A percentile compares a stretch with the other conserved stretches of the same genome.
Conservation (phyloP, 2,797 vertebrate species). For the Poliocrania exsul region DNA sequence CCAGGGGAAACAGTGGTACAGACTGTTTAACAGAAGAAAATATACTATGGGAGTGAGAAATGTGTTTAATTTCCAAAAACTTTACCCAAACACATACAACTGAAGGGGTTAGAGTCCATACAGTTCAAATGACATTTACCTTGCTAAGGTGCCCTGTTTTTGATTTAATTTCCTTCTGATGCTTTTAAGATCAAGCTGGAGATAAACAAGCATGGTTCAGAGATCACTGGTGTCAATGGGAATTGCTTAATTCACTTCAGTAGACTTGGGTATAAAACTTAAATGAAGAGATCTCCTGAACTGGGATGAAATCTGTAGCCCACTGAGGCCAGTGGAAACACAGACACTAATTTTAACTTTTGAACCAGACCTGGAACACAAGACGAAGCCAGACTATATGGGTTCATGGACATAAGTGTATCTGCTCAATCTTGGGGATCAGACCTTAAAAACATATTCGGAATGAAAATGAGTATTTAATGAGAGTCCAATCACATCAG, state of each 20-base stretch:
- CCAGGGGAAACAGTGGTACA: neutral
- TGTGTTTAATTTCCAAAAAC: conserved; percentile 1
- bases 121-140: neutral
- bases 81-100: neutral
- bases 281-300: neutral
- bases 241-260: neutral
- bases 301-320: neutral
- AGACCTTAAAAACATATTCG: neutral
- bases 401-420: neutral
- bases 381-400: neutral
- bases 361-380: neutral
- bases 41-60: neutral
- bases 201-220: neutral
- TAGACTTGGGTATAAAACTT: neutral
- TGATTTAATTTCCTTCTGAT: neutral
- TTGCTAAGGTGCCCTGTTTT: neutral
- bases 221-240: neutral
- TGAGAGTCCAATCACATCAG: neutral
- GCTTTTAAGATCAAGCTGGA: neutral
- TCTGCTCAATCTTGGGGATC: neutral
- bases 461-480: neutral
- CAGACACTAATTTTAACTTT: neutral
- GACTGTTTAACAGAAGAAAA: neutral
- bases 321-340: neutral
- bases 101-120: neutral